Base-by-base conservation (phyloP, 1,140 invertebrate genomes). In the Archivesica marissinica region DNA sequence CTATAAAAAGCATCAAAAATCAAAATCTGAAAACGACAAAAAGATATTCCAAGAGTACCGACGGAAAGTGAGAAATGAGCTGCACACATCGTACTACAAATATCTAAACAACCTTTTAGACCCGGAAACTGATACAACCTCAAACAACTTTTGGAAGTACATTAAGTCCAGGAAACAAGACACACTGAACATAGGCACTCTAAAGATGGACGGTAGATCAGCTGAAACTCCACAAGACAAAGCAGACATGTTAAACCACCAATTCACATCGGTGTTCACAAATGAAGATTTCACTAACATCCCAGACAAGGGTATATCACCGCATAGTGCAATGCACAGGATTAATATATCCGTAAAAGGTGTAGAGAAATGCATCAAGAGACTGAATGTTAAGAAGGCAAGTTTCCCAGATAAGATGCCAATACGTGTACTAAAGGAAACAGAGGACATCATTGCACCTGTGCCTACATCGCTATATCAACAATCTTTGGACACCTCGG, bases 261-360 rank as follows among this genome's bases (percentile, higher is more conserved):
- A 59, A 59, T 59, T 74, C 28, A 17, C 41, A 7, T 74, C 70
- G 15, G 70, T 74, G 17, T 47, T 74, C 50, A 74, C 44, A 9
- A 11, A 74, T 17, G 70, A 74, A 25, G 44, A 25, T 74, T 6
- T 25, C 15, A 6, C 13, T 13, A 7, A 25, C 23, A 7, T 74
- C 11, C 70, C 38, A 74, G 25, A 50, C 20, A 44, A 47, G 7
- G 38, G 56, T 17, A 13, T 9, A 59, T 59, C 17, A n/a, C 56
- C 56, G 17, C 25, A 59, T 23, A 59, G 25, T 9, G 9, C 7
- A 59, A 59, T 59, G 56, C 13, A 59, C 7, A 23, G 25, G 13
- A 59, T 59, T n/a, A 9, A 59, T 17, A n/a, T 59, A 9, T 7
- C 7, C 56, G 56, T 7, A 9, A 59, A 59, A 11, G 25, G 25